These are phyloP conservation scores for Drosophila insularis DNA, from an alignment of 1,140 invertebrate species.

Conservation along the genomic window DNA sequence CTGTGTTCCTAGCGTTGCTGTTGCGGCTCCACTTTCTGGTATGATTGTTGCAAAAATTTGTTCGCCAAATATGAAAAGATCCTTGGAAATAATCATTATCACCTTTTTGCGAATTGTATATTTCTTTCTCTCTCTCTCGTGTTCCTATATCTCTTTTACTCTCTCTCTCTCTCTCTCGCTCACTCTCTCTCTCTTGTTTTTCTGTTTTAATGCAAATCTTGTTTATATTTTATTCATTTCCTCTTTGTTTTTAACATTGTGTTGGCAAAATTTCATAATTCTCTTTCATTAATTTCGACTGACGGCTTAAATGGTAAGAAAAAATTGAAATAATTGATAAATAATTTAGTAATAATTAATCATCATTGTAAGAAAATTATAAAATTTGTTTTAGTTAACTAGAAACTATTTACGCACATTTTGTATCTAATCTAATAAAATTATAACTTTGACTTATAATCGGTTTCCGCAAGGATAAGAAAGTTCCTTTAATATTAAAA, in stretches of 20 bases:
- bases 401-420: too few species aligned
- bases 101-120: slow-evolving; percentile 65
- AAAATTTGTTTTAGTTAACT: not conserved
- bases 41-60: slow-evolving; percentile 82
- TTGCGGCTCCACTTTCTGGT: slow-evolving; percentile 76
- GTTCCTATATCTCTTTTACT: not conserved
- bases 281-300: slow-evolving; percentile 27
- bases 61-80: slow-evolving; percentile 82
- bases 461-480: too few species aligned
- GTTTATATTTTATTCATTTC: slow-evolving; percentile 54
- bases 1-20: slow-evolving; percentile 30
- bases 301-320: slow-evolving; percentile 3
- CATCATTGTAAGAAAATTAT: slow-evolving; percentile 1
- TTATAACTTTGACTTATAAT: too few species aligned
- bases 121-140: slow-evolving; percentile 3
- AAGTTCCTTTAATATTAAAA: too few species aligned
- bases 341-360: slow-evolving; percentile 27
- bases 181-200: slow-evolving; percentile 21
- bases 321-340: not conserved
- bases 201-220: slow-evolving; percentile 49
- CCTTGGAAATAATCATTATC: slow-evolving; percentile 82
- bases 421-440: too few species aligned
- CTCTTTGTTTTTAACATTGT: slow-evolving; percentile 68
- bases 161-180: not conserved
- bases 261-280: slow-evolving; percentile 65